Evolutionary conservation across 2,797 vertebrate species (phyloP).

Genomic region (Manis pentadactyla): DNA sequence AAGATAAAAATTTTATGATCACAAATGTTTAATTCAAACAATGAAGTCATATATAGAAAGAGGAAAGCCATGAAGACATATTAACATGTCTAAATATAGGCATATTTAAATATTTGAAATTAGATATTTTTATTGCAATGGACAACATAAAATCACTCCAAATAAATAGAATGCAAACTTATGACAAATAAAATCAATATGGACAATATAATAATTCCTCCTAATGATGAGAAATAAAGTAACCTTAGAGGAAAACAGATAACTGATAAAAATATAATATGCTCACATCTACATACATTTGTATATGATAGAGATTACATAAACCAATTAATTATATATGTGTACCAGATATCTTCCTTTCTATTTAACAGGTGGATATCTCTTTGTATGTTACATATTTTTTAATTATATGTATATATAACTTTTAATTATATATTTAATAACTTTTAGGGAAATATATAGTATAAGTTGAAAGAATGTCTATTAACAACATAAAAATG

Average conservation of each 20-base stretch:
- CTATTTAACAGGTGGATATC: background rate
- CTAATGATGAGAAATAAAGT: background rate
- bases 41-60: background rate
- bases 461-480: background rate
- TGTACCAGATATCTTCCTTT: background rate
- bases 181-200: background rate
- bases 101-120: background rate
- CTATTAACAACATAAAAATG: background rate
- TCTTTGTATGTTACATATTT: background rate
- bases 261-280: background rate
- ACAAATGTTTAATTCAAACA: background rate
- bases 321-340: background rate
- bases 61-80: background rate
- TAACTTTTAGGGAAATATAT: background rate
- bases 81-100: background rate
- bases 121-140: background rate
- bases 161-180: background rate
- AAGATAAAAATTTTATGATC: background rate
- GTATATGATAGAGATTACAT: background rate
- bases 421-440: background rate
- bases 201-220: background rate
- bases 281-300: background rate
- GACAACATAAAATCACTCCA: background rate
- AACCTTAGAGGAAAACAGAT: background rate
- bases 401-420: background rate